Evolutionary conservation across 1,140 invertebrate genomes (phyloP), one percentile per base, ranked within the genome.

Genomic region (Eulimnadia texana): DNA sequence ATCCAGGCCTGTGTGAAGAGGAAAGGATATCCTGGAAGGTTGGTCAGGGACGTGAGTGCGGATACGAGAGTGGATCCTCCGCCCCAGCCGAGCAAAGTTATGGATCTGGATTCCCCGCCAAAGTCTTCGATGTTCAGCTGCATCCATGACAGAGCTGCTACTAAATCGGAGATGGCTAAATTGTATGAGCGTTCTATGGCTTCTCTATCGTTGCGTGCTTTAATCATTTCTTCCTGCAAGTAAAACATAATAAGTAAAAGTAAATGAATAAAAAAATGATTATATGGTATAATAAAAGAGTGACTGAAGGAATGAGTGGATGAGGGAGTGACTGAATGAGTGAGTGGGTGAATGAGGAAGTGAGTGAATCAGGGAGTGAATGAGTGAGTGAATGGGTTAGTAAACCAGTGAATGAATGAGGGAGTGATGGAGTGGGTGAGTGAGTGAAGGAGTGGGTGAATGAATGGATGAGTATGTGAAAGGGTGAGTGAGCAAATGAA

Each of bases 81-180:
- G 22, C 84, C 75, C 69, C 90, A 85, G 1, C 86, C 88, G 65
- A 90, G 77, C n/a, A 92, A 66, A 0, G 86, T 90, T 0, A 92
- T 84, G 0, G 81, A 76, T 3, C 66, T 49, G 3, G 80, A 77
- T 72, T 91, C 82, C 0, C 89, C 90, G 1, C 89, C 88, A 68
- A 93, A 93, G 70, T 88, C 78, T 52, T 80, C 78, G 42, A 90
- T 88, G 67, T 89, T 90, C 51, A 82, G 73, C 50, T 88, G 77
- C 0, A 92, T 80, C 89, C 89, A 93, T 55, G 82, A 77, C 1
- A 93, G 73, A 0, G 81, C 87, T 1, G 79, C 78, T 3, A 90
- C 69, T 19, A 92, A 80, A 67, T 93, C 90, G 3, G 84, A 84
- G 0, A 91, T 74, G 0, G 84, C 90, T 68, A 92, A 91, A 68